phyloP scores from a whole-genome alignment of 2,888 invertebrate genomes.

The Entomobrya proxima region DNA sequence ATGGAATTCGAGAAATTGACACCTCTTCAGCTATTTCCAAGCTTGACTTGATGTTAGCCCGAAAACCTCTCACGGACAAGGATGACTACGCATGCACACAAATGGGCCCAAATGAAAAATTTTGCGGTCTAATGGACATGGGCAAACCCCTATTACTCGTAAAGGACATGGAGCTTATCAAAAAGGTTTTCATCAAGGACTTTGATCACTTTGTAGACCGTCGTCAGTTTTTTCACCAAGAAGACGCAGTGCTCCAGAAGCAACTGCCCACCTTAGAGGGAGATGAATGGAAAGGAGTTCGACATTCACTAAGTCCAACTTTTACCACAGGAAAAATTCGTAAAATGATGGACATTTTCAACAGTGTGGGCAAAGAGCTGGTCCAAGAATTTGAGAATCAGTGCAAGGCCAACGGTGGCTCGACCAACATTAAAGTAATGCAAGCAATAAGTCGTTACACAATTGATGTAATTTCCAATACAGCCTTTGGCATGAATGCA shows the following conservation, averaged over 20 bases:
- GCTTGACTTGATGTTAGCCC: not conserved
- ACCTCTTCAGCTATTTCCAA: not conserved
- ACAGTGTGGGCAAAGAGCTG: not conserved
- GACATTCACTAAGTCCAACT: conserved; percentile 9
- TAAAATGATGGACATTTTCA: conserved; percentile 11
- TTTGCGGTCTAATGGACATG: conserved; percentile 9
- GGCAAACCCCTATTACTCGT: not conserved
- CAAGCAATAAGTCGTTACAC: too few relatives aligned
- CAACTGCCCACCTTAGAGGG: conserved; percentile 5
- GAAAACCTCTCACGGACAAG: not conserved
- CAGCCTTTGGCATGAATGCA: too few relatives aligned
- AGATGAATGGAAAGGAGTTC: conserved; percentile 15
- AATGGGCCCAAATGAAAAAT: conserved; percentile 38
- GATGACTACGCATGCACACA: too few relatives aligned
- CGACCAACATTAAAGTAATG: too few relatives aligned
- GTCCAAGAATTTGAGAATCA: too few relatives aligned
- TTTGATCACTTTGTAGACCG: conserved; percentile 61
- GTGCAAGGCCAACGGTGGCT: not conserved
- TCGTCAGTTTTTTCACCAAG: not conserved
- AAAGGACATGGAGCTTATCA: conserved; percentile 48
- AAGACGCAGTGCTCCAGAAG: not conserved
- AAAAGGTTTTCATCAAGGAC: conserved; percentile 44
- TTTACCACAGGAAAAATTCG: conserved; percentile 51
- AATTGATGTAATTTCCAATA: too few relatives aligned
- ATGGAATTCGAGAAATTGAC: conserved; percentile 15